Evolutionary conservation across 2,888 invertebrate genomes (phyloP), one percentile per base, ranked within the genome.

Genomic region (Nomada lathburiana): DNA sequence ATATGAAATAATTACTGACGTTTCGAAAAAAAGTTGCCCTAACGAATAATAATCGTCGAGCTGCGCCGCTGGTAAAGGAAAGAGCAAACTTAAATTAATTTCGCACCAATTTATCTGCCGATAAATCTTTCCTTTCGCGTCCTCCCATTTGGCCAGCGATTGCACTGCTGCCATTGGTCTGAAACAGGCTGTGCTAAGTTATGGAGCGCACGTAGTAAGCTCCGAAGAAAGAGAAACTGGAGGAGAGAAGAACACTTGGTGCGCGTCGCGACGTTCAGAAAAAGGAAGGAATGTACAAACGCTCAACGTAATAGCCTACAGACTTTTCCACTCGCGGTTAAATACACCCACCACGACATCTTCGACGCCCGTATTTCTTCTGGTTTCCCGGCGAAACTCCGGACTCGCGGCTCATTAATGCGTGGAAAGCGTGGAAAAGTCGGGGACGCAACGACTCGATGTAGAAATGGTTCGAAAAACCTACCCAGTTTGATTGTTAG

Each of bases 281-380:
- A 73, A 71, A 23, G 67, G 67, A 65, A 71, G 80, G 83, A 81
- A 86, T 76, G 64, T 84, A 79, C 57, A 60, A 84, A 71, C 81
- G 84, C 69, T 81, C 78, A 83, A 74, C 87, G 89, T 89, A 90
- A 89, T 88, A 83, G 88, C 86, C 86, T 88, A 88, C 88, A 88
- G 90, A 91, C 89, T 89, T 89, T 89, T 88, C 89, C 90, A 84
- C 91, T 90, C 84, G 70, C 84, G 83, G 82, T 90, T 86, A 86
- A 89, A 79, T 84, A 65, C 76, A 82, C 52, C 70, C 71, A 67
- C 72, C 59, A 62, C 44, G 63, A 73, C 82, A 64, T 80, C 72
- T 55, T 70, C 75, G 68, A 69, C 81, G 62, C 77, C 80, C 84
- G 86, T 87, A 86, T 87, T 90, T 87, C 84, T 79, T 67, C 68